Evolutionary conservation across 2,113 vertebrate species (phyloP).

Genomic region (Stictonetta naevosa): DNA sequence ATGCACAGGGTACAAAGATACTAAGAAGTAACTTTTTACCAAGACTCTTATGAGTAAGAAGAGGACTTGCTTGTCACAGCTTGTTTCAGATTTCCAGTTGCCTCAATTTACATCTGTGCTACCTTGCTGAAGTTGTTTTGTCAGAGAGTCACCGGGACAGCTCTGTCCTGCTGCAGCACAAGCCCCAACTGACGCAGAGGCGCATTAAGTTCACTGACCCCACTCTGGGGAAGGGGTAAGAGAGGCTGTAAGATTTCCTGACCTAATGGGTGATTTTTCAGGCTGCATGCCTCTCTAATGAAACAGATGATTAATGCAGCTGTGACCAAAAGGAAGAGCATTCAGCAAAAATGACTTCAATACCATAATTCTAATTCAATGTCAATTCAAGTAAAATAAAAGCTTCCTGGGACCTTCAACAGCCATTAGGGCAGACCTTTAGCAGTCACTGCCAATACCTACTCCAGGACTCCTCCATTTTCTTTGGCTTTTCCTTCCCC

Average conservation of each 20-base stretch:
- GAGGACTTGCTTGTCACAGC: neutral
- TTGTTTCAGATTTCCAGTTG: neutral
- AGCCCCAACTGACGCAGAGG: fast-evolving
- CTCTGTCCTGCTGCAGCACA: neutral
- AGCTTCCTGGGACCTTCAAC: neutral
- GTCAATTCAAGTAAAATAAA: neutral
- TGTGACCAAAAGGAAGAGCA: neutral
- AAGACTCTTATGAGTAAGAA: neutral
- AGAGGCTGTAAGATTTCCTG: neutral
- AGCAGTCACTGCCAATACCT: neutral
- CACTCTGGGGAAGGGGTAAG: neutral
- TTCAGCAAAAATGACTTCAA: neutral
- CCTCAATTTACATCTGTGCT: neutral
- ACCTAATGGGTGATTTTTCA: too few species aligned
- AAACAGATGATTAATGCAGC: neutral
- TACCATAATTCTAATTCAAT: neutral
- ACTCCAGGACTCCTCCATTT: neutral
- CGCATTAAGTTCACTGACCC: neutral
- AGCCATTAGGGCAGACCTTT: fast-evolving
- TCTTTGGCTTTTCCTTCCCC: neutral
- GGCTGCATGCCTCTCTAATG: neutral
- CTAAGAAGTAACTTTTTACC: neutral
- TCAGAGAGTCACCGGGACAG: fast-evolving
- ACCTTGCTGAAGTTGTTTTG: fast-evolving
- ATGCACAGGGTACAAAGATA: fast-evolving